Base-by-base conservation (phyloP, 2,797 vertebrate genomes). In the Meriones psammophilus region DNA sequence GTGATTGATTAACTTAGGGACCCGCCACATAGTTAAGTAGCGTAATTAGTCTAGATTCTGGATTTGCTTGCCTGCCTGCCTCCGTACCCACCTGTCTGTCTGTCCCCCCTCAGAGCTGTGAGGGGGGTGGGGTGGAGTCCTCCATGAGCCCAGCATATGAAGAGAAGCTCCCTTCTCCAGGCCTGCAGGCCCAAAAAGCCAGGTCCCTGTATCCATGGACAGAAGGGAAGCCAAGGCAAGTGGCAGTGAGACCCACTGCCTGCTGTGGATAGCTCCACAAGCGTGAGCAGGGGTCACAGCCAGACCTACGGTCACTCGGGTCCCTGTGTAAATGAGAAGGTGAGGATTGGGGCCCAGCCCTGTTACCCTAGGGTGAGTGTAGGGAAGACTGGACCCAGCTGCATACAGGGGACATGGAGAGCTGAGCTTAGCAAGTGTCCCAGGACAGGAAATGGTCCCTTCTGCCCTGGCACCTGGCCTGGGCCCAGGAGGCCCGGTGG, bases 391-490 rank as follows among this genome's bases (percentile, higher is more conserved):
- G 36, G 69, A 58, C 81, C 88, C 89, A 78, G 84, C 73, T 69
- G n/a, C 73, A 14, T 26, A 36, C 77, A 69, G 50, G 2, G 14
- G 9, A 46, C 36, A 14, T 66, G 60, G 50, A 58, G 50, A 28
- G 22, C 89, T 22, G 50, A 91, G 68, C 28, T 74, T 69, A 39
- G 24, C 8, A 18, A 78, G 62, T 62, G 24, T 74, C 79, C 66
- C 24, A 6, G 80, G 66, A 60, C 2, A 68, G 28, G 58, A 94
- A 78, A 36, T 54, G 85, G 69, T 36, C 54, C 73, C 54, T 86
- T 91, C n/a, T 56, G 90, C 58, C 39, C 76, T 95, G 87, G 89
- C 30, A 58, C 78, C 54, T 83, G 66, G 39, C 15, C 90, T 62
- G 60, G 85, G 68, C 71, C 33, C 30, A 1, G 46, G 54, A 79